Evolutionary conservation across 2,888 invertebrate genomes (phyloP).

Genomic region (Acleris holmiana): DNA sequence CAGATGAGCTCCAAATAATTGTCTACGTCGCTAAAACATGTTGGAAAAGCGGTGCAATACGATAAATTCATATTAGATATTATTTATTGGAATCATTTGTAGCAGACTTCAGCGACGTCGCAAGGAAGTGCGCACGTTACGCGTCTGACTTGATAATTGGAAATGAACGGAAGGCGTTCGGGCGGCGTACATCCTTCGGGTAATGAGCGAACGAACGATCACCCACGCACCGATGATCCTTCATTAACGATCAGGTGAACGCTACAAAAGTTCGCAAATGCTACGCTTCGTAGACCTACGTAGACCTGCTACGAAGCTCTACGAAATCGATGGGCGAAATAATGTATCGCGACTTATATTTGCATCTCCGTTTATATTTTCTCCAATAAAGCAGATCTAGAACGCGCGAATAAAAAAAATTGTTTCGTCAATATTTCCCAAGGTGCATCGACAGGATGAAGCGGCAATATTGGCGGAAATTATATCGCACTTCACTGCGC

Average conservation of each 20-base stretch:
- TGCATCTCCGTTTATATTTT: too few relatives aligned
- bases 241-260: conserved; percentile 25
- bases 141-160: conserved; percentile 41
- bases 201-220: conserved; percentile 44
- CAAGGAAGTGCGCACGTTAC: conserved; percentile 26
- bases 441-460: conserved; percentile 15
- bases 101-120: background rate
- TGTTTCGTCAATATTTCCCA: conserved; percentile 9
- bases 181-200: conserved; percentile 44
- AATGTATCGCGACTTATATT: background rate
- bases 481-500: conserved; percentile 34
- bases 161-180: conserved; percentile 42
- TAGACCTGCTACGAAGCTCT: conserved; percentile 11
- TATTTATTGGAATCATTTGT: background rate
- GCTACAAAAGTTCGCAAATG: conserved; percentile 7
- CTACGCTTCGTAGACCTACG: conserved; percentile 13
- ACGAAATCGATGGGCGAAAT: background rate
- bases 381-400: background rate
- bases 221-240: conserved; percentile 41
- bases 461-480: conserved; percentile 35
- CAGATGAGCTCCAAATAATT: background rate
- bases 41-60: background rate
- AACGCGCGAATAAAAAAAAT: background rate
- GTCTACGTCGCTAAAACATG: background rate
- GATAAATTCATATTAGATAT: too few relatives aligned